phyloP scores from a whole-genome alignment of 2,113 vertebrate species.

The Ardeotis arabs region DNA sequence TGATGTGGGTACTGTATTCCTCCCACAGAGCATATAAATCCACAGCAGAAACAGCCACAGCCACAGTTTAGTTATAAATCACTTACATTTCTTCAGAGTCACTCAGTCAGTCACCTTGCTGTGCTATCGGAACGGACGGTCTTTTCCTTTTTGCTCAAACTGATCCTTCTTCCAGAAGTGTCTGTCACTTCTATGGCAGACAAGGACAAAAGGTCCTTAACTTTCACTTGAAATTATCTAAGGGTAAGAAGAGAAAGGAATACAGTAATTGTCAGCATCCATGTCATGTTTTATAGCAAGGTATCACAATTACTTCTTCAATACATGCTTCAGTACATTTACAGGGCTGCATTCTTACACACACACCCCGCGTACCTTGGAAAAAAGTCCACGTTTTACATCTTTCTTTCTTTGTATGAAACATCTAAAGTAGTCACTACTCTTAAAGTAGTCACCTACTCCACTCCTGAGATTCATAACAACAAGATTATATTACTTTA shows the following conservation, averaged over 20 bases:
- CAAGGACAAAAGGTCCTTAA: conserved; percentile 44
- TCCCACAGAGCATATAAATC: background rate
- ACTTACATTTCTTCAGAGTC: conserved; percentile 72
- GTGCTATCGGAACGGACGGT: background rate
- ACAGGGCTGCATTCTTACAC: background rate
- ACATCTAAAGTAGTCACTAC: background rate
- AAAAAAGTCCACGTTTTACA: background rate
- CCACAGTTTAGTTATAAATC: background rate
- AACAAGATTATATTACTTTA: background rate
- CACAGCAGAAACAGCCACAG: background rate
- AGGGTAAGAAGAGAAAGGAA: background rate
- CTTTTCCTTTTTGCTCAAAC: conserved; percentile 25
- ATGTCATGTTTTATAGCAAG: background rate
- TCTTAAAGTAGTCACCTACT: background rate
- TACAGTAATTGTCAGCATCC: background rate
- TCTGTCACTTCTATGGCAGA: conserved; percentile 36
- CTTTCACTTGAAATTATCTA: conserved; percentile 27
- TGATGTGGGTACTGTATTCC: background rate
- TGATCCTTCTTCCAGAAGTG: conserved; percentile 32
- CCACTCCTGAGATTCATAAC: background rate
- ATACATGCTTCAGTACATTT: background rate
- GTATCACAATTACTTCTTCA: background rate
- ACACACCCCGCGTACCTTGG: background rate
- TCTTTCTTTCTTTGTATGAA: background rate
- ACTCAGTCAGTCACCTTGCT: conserved; percentile 22